Evolutionary conservation across 2,888 invertebrate species (phyloP).

Genomic region (Lysandra bellargus): DNA sequence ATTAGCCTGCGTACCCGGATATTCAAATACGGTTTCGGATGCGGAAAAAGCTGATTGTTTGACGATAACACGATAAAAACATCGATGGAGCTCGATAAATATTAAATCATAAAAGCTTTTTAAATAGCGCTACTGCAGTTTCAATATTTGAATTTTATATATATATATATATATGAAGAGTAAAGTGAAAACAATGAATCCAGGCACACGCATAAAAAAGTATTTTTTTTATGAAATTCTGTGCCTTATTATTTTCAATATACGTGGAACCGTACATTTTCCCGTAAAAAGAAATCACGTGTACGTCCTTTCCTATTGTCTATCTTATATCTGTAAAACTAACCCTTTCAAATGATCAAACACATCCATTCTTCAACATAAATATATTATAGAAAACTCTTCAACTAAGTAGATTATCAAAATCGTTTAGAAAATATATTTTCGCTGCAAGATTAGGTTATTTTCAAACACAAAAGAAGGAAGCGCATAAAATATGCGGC

Average conservation of each 20-base stretch:
- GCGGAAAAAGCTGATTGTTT: slow-evolving; percentile 36
- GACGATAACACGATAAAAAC: slow-evolving; percentile 30
- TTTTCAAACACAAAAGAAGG: not conserved
- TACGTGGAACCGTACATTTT: not conserved
- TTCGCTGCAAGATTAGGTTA: not conserved
- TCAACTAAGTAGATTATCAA: no score
- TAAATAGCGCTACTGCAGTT: not conserved
- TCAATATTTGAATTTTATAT: not conserved
- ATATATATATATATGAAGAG: not conserved
- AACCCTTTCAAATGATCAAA: no score
- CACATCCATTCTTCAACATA: no score
- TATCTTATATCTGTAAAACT: no score
- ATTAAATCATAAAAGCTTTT: not conserved
- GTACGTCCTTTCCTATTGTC: no score
- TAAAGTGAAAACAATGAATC: not conserved
- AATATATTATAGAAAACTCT: no score
- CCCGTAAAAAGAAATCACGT: not conserved
- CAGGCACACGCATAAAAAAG: not conserved
- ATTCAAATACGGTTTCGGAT: slow-evolving; percentile 41
- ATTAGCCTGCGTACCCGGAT: slow-evolving; percentile 40
- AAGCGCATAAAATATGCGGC: slow-evolving; percentile 20
- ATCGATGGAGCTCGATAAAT: not conserved
- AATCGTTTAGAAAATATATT: no score
- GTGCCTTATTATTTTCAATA: not conserved
- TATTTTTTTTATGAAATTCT: no score